A percentile compares a stretch with the other conserved stretches of the same genome.
Conservation (phyloP, 1,140 invertebrate genomes). For the Calliopsis andreniformis region DNA sequence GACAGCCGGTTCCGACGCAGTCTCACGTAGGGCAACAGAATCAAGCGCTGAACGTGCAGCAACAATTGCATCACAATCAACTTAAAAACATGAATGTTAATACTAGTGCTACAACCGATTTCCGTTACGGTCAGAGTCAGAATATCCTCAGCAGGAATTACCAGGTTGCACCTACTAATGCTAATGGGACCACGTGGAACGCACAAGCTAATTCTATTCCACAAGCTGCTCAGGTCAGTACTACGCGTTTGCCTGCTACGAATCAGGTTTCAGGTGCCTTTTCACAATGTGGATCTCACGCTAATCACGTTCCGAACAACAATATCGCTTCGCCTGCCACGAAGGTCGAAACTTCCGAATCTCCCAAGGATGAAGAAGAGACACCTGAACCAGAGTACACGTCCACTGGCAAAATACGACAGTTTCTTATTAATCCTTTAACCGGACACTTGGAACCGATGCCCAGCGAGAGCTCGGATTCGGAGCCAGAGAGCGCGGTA, state of each 20-base stretch:
- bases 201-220: slow-evolving; percentile 69
- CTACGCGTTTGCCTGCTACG: slow-evolving; percentile 58
- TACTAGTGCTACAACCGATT: slow-evolving; percentile 77
- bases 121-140: slow-evolving; percentile 80
- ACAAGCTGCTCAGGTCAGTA: slow-evolving; percentile 70
- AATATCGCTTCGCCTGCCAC: slow-evolving; percentile 40
- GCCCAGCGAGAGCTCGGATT: slow-evolving; percentile 85
- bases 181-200: slow-evolving; percentile 74
- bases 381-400: slow-evolving; percentile 78
- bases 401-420: slow-evolving; percentile 83
- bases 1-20: slow-evolving; percentile 76
- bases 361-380: slow-evolving; percentile 59
- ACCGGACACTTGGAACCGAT: slow-evolving; percentile 93
- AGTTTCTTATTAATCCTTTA: slow-evolving; percentile 93
- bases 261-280: slow-evolving; percentile 74
- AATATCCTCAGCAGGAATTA: slow-evolving; percentile 80
- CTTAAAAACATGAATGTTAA: slow-evolving; percentile 77
- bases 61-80: slow-evolving; percentile 79
- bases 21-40: slow-evolving; percentile 69
- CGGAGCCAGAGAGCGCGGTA: slow-evolving; percentile 80
- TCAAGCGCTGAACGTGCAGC: slow-evolving; percentile 77
- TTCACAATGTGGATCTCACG: slow-evolving; percentile 59
- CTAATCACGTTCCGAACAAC: slow-evolving; percentile 59
- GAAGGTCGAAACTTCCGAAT: slow-evolving; percentile 54
- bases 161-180: slow-evolving; percentile 51